Conservation (phyloP, 2,888 invertebrate genomes). For the Athetis lepigone region DNA sequence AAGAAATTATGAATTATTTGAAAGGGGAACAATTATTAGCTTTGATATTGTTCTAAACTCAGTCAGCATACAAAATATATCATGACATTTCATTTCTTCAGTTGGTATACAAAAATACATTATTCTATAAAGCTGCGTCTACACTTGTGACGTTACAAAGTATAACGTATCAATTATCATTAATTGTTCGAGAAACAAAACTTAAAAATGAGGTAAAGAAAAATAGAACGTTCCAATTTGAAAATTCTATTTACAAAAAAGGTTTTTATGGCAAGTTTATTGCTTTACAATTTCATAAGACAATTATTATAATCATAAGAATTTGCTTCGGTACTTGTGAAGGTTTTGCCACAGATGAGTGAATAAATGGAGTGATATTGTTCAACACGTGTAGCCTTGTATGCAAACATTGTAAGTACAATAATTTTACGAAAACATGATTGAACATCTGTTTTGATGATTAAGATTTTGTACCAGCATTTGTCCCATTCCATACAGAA, state of each 20-base stretch:
- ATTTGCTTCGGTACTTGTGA: background rate
- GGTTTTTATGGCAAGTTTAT: background rate
- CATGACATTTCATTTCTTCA: background rate
- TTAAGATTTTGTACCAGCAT: no score
- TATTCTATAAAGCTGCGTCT: background rate
- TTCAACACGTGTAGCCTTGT: background rate
- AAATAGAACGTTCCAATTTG: slow-evolving; percentile 3
- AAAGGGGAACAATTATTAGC: background rate
- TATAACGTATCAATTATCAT: background rate
- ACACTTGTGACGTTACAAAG: background rate
- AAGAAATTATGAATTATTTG: slow-evolving; percentile 1
- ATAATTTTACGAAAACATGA: no score
- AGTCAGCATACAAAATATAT: background rate
- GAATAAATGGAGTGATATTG: slow-evolving; percentile 15
- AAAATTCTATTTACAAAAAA: slow-evolving; percentile 37
- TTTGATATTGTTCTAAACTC: background rate
- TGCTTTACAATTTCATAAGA: slow-evolving; percentile 7
- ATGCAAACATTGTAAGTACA: no score
- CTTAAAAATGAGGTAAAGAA: slow-evolving; percentile 12
- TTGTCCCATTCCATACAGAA: no score
- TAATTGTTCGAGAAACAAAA: slow-evolving; percentile 4
- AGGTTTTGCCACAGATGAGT: slow-evolving; percentile 3
- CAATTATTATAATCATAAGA: slow-evolving; percentile 24
- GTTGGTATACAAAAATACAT: slow-evolving; percentile 16
- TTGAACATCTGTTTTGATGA: no score